phyloP scores from a whole-genome alignment of 2,113 vertebrate species.

The Donacobius atricapilla region DNA sequence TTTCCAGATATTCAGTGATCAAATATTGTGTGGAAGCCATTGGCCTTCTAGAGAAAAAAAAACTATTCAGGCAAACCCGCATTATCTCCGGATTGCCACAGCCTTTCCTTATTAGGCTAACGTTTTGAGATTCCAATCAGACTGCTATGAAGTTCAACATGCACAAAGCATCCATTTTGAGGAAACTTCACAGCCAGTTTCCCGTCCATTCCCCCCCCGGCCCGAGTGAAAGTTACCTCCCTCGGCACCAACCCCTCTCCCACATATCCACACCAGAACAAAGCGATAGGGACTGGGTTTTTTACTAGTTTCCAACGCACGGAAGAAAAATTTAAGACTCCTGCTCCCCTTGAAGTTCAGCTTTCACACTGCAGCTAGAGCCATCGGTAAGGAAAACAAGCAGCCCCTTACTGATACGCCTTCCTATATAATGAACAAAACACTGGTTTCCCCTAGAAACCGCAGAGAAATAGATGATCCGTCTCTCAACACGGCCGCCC shows the following conservation, averaged over 20 bases:
- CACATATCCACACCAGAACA: neutral
- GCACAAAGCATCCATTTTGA: slow-evolving; percentile 83
- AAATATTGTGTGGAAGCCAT: slow-evolving; percentile 40
- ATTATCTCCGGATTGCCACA: slow-evolving; percentile 81
- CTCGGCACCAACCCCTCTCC: neutral
- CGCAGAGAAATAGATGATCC: neutral
- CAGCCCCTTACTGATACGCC: neutral
- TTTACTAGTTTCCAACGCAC: neutral
- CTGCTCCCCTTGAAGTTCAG: neutral
- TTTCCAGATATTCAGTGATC: neutral
- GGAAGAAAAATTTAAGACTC: neutral
- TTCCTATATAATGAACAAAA: neutral
- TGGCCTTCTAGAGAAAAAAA: slow-evolving; percentile 67
- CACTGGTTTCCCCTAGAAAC: neutral
- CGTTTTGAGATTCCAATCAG: slow-evolving; percentile 81
- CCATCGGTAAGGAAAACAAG: neutral
- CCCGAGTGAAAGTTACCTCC: slow-evolving; percentile 25
- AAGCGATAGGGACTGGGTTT: neutral
- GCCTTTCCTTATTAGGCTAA: slow-evolving; percentile 87
- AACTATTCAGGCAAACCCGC: slow-evolving; percentile 70
- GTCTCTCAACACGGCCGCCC: neutral
- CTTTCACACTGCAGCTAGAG: slow-evolving; percentile 20
- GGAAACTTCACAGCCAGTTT: slow-evolving; percentile 63
- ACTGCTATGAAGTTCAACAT: slow-evolving; percentile 81
- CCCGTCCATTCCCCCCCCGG: neutral